phyloP scores from a whole-genome alignment of 2,797 vertebrate species.

The Premnoplex brunnescens region DNA sequence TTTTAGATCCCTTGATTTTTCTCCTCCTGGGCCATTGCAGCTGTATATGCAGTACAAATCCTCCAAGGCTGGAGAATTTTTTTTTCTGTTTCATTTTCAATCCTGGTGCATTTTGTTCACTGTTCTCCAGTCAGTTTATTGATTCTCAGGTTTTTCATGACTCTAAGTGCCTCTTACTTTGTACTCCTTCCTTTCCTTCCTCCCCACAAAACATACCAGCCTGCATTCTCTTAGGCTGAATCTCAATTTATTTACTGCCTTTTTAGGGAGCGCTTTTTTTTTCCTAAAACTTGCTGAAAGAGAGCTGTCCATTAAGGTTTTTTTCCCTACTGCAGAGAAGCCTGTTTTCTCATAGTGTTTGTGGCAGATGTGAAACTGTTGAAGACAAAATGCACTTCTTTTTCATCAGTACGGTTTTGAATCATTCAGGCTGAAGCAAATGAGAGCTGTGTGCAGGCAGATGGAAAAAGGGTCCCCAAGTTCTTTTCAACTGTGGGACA shows the following conservation, averaged over 20 bases:
- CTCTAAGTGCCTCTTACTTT: conserved; percentile 16
- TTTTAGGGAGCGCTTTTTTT: neutral
- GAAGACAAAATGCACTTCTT: conserved; percentile 4
- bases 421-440: neutral
- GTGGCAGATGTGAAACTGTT: neutral
- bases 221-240: neutral
- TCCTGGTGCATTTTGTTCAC: neutral
- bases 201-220: neutral
- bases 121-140: conserved; percentile 4
- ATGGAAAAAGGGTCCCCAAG: neutral
- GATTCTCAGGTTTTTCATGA: conserved; percentile 5
- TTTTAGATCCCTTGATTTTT: neutral
- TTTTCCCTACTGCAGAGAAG: neutral
- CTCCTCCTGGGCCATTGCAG: neutral
- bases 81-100: neutral
- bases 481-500: neutral
- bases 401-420: neutral
- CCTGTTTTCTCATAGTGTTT: neutral
- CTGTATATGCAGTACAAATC: neutral
- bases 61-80: neutral
- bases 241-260: conserved; percentile 31
- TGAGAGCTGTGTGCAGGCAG: neutral
- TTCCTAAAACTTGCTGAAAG: neutral
- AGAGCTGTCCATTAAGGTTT: neutral
- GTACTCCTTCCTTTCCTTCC: neutral